Evolutionary conservation across 2,113 vertebrate genomes (phyloP).

Genomic region (Pollachius pollachius): DNA sequence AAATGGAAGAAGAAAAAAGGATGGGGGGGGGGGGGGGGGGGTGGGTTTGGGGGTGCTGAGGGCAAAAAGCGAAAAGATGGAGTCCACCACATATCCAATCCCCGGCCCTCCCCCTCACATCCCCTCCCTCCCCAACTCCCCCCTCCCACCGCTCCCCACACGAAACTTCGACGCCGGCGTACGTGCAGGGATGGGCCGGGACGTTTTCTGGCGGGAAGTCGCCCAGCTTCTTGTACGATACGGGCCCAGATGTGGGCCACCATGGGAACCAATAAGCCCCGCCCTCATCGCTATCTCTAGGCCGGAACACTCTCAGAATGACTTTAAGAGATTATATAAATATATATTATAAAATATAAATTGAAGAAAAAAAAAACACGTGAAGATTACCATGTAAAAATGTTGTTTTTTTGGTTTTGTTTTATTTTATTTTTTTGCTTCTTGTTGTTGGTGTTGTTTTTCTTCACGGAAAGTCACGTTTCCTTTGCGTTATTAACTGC

Average conservation of each 20-base stretch:
- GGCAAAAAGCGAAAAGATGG: slow-evolving; percentile 20
- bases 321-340: slow-evolving; percentile 81
- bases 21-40: slow-evolving; percentile 48
- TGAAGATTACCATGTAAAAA: slow-evolving; percentile 73
- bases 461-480: slow-evolving; percentile 71
- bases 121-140: too few species aligned
- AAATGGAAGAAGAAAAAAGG: slow-evolving; percentile 64
- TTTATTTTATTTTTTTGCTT: slow-evolving; percentile 60
- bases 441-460: slow-evolving; percentile 66
- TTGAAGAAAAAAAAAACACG: slow-evolving; percentile 73
- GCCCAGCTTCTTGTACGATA: too few species aligned
- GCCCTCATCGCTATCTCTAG: slow-evolving; percentile 51
- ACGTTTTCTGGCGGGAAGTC: too few species aligned
- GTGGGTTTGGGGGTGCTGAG: slow-evolving; percentile 52
- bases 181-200: too few species aligned
- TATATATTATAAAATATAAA: slow-evolving; percentile 81
- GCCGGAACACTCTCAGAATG: slow-evolving; percentile 73
- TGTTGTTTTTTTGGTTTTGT: slow-evolving; percentile 65
- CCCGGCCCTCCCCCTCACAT: too few species aligned
- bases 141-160: not conserved
- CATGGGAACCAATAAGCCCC: slow-evolving; percentile 46
- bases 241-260: not conserved
- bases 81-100: too few species aligned
- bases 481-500: slow-evolving; percentile 63
- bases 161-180: not conserved